Base-by-base conservation (phyloP, 2,113 vertebrate genomes). In the Corythaixoides concolor region DNA sequence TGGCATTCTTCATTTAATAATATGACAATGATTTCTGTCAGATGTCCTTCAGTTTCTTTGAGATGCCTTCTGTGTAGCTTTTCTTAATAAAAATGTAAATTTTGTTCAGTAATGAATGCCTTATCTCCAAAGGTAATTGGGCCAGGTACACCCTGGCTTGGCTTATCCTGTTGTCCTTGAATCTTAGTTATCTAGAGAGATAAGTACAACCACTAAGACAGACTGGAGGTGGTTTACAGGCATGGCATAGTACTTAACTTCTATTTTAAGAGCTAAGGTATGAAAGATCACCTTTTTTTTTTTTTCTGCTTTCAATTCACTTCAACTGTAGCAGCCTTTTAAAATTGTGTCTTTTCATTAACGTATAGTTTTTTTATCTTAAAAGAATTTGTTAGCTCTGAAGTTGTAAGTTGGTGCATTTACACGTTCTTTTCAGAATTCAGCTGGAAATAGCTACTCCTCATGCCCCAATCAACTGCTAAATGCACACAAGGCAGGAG, bases 201-300 rank as follows among this genome's bases (percentile, higher is more conserved):
- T 53, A 94, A 91, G 84, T 69, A 56, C 80, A 91, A 74, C n/a
- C 53, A 30, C 41, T 80, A 18, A 53, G 58, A 70, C 47, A 76
- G 78, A n/a, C 37, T 90, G 85, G 75, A 70, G 5, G 94, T 95
- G 35, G 33, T 91, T 96, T 96, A 91, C 77, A 94, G 87, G 19
- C 81, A 63, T 43, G 76, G 64, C 64, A 93, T 89, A 9, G 0
- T 84, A 35, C 74, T 93, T 59, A 59, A 73, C 23, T 73, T 95
- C 91, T 94, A 88, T 96, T 96, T 97, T 96, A 73, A 91, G 82
- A 37, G 3, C 35, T 69, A 83, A 79, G 45, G 50, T 93, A 69
- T 88, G 85, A 91, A 82, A 85, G 78, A 79, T 58, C 27, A 33
- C 66, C 6, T 17, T 43, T 35, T 8, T 35, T 23, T 17, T 33